Evolutionary conservation across 2,888 invertebrate species (phyloP).

Genomic region (Pollenia labialis): DNA sequence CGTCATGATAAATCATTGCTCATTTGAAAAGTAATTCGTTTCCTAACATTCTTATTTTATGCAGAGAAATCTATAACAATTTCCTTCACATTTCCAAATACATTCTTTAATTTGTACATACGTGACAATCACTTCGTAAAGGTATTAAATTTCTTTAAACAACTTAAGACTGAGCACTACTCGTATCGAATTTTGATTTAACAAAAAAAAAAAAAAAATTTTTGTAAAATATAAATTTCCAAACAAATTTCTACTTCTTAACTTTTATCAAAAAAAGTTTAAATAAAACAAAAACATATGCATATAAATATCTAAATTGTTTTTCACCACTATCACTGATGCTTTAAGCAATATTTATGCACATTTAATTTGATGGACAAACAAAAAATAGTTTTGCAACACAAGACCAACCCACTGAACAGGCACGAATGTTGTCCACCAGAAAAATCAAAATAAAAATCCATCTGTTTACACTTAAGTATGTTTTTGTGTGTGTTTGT

Average conservation of each 20-base stretch:
- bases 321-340: conserved; percentile 25
- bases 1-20: too few species aligned
- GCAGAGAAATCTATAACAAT: too few species aligned
- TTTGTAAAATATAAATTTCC: too few species aligned
- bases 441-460: conserved; percentile 8
- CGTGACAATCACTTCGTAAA: too few species aligned
- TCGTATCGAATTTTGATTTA: too few species aligned
- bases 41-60: too few species aligned
- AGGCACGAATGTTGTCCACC: background rate
- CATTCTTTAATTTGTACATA: too few species aligned
- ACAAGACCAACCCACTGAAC: conserved; percentile 41
- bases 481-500: background rate
- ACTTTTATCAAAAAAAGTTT: background rate
- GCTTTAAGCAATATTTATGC: conserved; percentile 29
- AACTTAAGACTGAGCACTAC: too few species aligned
- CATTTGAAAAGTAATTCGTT: too few species aligned
- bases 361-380: conserved; percentile 7
- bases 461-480: background rate
- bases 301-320: conserved; percentile 1
- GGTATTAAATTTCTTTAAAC: too few species aligned
- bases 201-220: background rate
- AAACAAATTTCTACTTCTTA: too few species aligned
- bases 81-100: too few species aligned
- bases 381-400: background rate
- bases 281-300: background rate